Percentiles rank a stretch among this genome's conserved stretches.
These are phyloP conservation scores for Colletes latitarsis DNA, from an alignment of 1,140 invertebrate species.

Conservation along the genomic window DNA sequence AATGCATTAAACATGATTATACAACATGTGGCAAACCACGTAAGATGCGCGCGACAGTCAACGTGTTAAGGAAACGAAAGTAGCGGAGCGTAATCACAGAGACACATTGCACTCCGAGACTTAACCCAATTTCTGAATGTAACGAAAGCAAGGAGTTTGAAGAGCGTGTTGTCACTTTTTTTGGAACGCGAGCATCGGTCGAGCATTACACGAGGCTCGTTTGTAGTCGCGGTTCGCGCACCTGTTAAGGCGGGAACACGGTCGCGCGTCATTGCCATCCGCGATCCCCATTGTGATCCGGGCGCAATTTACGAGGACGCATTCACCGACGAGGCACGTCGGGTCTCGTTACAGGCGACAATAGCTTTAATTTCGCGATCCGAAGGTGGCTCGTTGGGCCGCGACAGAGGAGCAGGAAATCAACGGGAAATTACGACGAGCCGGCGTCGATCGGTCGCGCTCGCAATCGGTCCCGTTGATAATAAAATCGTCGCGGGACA, in stretches of 20 bases:
- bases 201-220: background rate
- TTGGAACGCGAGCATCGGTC: too few species aligned
- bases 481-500: conserved; percentile 8
- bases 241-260: conserved; percentile 36
- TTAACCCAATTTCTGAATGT: too few species aligned
- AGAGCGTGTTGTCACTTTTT: too few species aligned
- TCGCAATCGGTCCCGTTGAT: conserved; percentile 25
- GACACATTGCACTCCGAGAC: too few species aligned
- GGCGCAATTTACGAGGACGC: conserved; percentile 44
- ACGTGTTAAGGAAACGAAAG: too few species aligned
- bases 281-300: conserved; percentile 34
- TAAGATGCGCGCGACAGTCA: too few species aligned
- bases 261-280: conserved; percentile 36
- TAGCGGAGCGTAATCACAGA: too few species aligned
- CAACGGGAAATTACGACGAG: conserved; percentile 39
- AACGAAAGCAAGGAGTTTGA: too few species aligned
- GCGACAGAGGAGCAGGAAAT: conserved; percentile 39
- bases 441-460: conserved; percentile 22
- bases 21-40: too few species aligned
- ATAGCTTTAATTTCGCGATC: conserved; percentile 39
- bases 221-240: conserved; percentile 17
- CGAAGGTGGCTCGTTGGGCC: conserved; percentile 23
- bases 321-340: conserved; percentile 24
- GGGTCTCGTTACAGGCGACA: conserved; percentile 14
- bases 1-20: too few species aligned